These are phyloP conservation scores for Percopsis omiscomaycus DNA, from an alignment of 2,797 vertebrate species.

Conservation along the genomic window DNA sequence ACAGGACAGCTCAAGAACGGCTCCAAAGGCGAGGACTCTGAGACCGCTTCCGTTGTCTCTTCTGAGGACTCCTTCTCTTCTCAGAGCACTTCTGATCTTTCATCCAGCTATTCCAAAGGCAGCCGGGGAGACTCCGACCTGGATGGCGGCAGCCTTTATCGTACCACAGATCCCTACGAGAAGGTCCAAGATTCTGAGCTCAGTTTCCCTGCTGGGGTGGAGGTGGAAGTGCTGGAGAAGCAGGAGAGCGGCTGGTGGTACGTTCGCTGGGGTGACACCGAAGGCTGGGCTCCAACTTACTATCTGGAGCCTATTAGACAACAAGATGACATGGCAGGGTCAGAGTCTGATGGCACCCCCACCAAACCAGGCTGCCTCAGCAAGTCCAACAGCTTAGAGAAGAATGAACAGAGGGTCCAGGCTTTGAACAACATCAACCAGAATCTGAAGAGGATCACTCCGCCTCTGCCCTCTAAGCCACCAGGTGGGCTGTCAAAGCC, in stretches of 20 bases:
- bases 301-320: constrained; percentile 85
- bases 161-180: constrained; percentile 90
- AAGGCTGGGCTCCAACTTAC: constrained; percentile 98
- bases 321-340: constrained; percentile 75
- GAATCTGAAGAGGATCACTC: constrained; percentile 85
- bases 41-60: constrained; percentile 85
- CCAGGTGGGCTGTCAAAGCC: constrained; percentile 91
- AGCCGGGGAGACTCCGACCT: constrained; percentile 85
- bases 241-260: constrained; percentile 98
- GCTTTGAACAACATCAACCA: constrained; percentile 94
- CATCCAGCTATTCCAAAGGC: constrained; percentile 81
- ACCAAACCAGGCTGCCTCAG: constrained; percentile 83
- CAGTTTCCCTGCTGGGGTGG: constrained; percentile 90
- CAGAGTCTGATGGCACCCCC: constrained; percentile 79
- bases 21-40: constrained; percentile 88
- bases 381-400: constrained; percentile 97
- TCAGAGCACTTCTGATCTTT: constrained; percentile 88
- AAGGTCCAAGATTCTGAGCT: constrained; percentile 94
- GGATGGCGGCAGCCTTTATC: constrained; percentile 78
- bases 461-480: constrained; percentile 94
- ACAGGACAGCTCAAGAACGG: constrained; percentile 91
- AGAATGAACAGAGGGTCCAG: constrained; percentile 94
- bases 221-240: constrained; percentile 94
- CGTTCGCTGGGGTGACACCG: constrained; percentile 84
- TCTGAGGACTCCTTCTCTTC: constrained; percentile 85